Percentiles rank a stretch among this genome's conserved stretches.
Evolutionary conservation across 2,113 vertebrate species (phyloP).

Genomic region (Microtus ochrogaster): DNA sequence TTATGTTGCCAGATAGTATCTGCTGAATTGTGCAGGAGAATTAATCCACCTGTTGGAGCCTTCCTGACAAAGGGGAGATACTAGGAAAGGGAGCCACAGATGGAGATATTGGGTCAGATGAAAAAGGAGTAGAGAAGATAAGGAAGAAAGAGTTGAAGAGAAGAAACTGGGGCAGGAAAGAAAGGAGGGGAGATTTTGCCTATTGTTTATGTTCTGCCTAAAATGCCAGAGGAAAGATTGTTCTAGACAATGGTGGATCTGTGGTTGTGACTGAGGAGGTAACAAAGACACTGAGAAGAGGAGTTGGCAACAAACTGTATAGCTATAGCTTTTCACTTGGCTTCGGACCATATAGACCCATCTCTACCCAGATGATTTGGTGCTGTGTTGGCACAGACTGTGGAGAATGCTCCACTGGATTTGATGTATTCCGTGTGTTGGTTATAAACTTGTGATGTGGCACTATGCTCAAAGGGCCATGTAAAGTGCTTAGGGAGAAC

Average conservation of each 20-base stretch:
- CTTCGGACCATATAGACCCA: not conserved
- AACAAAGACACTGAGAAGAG: not conserved
- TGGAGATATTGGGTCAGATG: not conserved
- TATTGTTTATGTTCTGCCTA: not conserved
- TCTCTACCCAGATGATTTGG: not conserved
- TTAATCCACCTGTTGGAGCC: not conserved
- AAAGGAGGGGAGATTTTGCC: not conserved
- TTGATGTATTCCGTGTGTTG: not conserved
- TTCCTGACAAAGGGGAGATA: too few relatives aligned
- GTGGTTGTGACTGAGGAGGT: fast-evolving
- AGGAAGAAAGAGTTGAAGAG: not conserved
- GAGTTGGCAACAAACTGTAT: too few relatives aligned
- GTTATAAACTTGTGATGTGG: not conserved
- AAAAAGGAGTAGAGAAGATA: not conserved
- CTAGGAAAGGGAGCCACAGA: not conserved
- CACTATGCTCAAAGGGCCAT: not conserved
- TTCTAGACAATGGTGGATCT: not conserved
- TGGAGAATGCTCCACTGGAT: not conserved
- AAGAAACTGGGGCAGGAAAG: not conserved
- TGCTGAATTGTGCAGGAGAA: not conserved
- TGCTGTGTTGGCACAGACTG: not conserved
- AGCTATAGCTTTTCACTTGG: not conserved
- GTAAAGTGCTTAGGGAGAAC: not conserved
- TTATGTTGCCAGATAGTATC: not conserved
- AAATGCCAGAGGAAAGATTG: not conserved